Evolutionary conservation across 2,797 vertebrate species (phyloP), one percentile per base, ranked within the genome.

Genomic region (Anisognathus igniventris): DNA sequence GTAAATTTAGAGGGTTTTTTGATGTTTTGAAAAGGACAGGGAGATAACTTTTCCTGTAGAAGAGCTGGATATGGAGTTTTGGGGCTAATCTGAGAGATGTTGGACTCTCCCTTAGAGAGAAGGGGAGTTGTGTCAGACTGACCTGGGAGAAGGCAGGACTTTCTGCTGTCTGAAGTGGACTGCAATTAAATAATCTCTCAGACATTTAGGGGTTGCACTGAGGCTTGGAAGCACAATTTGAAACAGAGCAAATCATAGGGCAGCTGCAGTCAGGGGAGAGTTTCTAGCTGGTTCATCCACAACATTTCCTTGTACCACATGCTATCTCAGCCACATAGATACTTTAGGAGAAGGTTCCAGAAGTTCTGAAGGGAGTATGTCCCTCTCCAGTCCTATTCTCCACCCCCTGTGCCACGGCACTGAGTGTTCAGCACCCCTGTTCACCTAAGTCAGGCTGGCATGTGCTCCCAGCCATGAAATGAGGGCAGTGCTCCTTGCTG

Each of bases 291-390:
- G 10, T 44, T 86, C 68, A 35, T 62, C 44, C 48, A 70, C 60
- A 54, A 70, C 35, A 9, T 39, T 15, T 61, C 22, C 37, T 75
- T 10, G 9, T 37, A 44, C 14, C 24, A 27, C 11, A 4, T 37
- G 13, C 14, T 33, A 1, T 58, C 44, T 66, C 67, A 68, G 11
- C 58, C 45, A 23, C 30, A 7, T 7, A 24, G 20, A 17, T 14
- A 10, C 8, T 17, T 73, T 19, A 57, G 39, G 22, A 83, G 56
- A 82, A 70, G 25, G 16, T 23, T 86, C 9, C 18, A 39, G 35
- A 33, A 42, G 25, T 21, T 45, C 30, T 28, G 21, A 24, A 60
- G 44, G 56, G 48, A 2, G 0, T 23, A 1, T 3, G 1, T 37
- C 57, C 30, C 45, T 18, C 27, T 9, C 23, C 18, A 60, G 25